Conservation (phyloP, 2,888 invertebrate genomes). For the Minunthozetes semirufus region DNA sequence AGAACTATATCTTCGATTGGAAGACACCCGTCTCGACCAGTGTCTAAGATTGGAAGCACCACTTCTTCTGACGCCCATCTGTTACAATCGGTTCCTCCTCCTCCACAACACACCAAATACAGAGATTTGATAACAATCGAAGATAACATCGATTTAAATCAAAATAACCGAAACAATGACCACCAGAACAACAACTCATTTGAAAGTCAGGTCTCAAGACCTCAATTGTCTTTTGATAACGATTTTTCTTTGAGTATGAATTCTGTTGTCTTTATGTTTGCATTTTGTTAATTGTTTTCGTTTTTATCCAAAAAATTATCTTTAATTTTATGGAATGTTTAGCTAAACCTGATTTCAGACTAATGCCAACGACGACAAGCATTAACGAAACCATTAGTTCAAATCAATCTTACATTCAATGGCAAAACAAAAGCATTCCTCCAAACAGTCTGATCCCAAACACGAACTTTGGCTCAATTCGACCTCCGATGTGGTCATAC, state of each 20-base stretch:
- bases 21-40: not conserved
- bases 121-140: constrained; percentile 6
- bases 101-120: constrained; percentile 7
- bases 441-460: not conserved
- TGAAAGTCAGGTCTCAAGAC: constrained; percentile 6
- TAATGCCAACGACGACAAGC: not conserved
- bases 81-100: constrained; percentile 1
- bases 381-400: not conserved
- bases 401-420: constrained; percentile 11
- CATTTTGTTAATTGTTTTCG: not conserved
- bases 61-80: constrained; percentile 3
- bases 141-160: not conserved
- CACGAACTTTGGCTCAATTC: not conserved
- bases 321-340: not conserved
- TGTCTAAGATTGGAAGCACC: not conserved
- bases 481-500: not conserved
- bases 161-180: not conserved
- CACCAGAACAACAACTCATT: not conserved
- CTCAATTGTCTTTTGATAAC: not conserved
- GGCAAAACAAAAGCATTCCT: constrained; percentile 15
- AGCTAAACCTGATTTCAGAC: not conserved
- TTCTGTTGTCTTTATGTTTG: not conserved
- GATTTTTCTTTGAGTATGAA: constrained; percentile 5
- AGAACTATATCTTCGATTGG: constrained; percentile 1
- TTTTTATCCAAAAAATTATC: not conserved